These are phyloP conservation scores for Hirtodrosophila trivittata DNA, from an alignment of 2,888 invertebrate species.

Conservation along the genomic window DNA sequence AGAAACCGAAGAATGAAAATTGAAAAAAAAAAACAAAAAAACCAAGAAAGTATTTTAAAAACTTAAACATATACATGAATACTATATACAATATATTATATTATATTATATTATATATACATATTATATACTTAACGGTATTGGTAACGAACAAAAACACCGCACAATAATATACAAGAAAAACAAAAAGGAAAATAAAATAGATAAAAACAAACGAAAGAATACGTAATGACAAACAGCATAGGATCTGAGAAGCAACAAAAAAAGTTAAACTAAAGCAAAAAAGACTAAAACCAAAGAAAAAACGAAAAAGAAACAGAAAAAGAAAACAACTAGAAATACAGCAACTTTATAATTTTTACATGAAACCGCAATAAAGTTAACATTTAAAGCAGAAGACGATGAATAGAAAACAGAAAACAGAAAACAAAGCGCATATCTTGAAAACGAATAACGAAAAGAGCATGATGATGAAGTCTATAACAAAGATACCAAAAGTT, in stretches of 20 bases:
- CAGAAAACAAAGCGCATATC: conserved; percentile 80
- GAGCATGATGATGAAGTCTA: conserved; percentile 28
- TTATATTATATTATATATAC: conserved; percentile 65
- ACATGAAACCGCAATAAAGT: conserved; percentile 75
- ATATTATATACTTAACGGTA: conserved; percentile 71
- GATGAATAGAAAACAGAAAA: conserved; percentile 26
- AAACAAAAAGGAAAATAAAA: conserved; percentile 20
- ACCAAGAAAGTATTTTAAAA: conserved; percentile 76
- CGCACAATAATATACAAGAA: conserved; percentile 81
- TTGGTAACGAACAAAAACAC: conserved; percentile 79
- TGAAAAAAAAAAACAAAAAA: conserved; percentile 37
- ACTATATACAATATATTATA: conserved; percentile 70
- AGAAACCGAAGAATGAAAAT: conserved; percentile 35
- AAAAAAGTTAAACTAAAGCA: conserved; percentile 60
- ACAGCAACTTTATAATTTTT: conserved; percentile 70
- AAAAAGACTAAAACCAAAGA: conserved; percentile 64
- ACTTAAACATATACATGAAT: conserved; percentile 75
- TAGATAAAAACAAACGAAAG: conserved; percentile 21
- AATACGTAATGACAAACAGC: conserved; percentile 60
- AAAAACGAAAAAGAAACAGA: conserved; percentile 25
- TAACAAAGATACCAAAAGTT: conserved; percentile 50
- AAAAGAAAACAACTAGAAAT: conserved; percentile 33
- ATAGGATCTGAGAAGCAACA: conserved; percentile 35
- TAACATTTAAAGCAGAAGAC: conserved; percentile 70
- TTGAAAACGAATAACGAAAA: conserved; percentile 57